Conservation (phyloP, 2,113 vertebrate species). For the Athene noctua region DNA sequence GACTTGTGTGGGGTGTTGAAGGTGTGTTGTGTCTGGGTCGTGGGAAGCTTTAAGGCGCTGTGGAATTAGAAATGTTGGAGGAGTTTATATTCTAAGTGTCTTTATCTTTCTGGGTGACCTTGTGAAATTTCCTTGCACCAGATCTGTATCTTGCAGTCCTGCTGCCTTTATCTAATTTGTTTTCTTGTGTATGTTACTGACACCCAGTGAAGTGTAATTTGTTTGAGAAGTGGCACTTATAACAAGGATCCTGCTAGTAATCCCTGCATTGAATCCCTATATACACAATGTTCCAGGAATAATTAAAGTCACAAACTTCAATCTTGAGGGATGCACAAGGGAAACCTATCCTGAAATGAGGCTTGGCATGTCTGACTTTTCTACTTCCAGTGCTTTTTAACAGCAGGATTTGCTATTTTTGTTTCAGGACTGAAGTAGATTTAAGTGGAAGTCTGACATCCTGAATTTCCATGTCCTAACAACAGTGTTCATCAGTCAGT, state of each 20-base stretch:
- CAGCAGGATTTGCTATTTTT: not conserved
- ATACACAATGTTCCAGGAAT: slow-evolving; percentile 18
- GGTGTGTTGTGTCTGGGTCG: not conserved
- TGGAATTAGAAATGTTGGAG: not conserved
- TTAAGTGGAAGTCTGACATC: slow-evolving; percentile 15
- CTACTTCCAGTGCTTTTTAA: slow-evolving; percentile 11
- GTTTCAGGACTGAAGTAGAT: not conserved
- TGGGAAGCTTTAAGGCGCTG: accelerated
- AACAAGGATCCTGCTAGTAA: slow-evolving; percentile 43
- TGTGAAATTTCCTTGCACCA: slow-evolving; percentile 6
- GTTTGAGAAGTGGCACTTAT: slow-evolving; percentile 47
- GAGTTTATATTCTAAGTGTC: not conserved
- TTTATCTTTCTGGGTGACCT: slow-evolving; percentile 35
- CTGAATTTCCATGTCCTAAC: not conserved
- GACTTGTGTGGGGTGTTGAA: not conserved
- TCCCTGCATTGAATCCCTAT: slow-evolving; percentile 36
- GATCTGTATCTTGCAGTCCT: not conserved
- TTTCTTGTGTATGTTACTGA: slow-evolving; percentile 38
- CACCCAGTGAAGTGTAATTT: slow-evolving; percentile 42
- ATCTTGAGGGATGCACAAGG: slow-evolving; percentile 9
- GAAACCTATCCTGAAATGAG: slow-evolving; percentile 21
- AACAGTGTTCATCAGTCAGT: slow-evolving; percentile 22
- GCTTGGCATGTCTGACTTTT: not conserved
- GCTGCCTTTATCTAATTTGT: slow-evolving; percentile 44
- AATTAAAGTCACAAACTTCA: slow-evolving; percentile 54